Conservation (phyloP, 2,113 vertebrate species). For the Nematolebias whitei region DNA sequence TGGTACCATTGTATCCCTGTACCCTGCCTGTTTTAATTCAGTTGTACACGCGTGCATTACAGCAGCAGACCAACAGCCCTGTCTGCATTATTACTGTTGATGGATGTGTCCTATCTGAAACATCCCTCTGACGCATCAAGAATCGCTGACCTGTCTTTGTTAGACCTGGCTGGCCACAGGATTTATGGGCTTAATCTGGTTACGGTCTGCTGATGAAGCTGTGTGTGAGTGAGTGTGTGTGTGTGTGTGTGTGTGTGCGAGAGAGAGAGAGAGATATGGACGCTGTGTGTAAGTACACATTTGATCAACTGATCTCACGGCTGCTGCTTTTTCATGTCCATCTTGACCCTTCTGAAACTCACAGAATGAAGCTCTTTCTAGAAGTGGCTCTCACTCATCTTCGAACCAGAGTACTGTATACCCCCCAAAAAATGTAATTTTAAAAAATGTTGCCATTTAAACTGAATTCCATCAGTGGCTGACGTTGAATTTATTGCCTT, state of each 20-base stretch:
- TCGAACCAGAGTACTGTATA: background rate
- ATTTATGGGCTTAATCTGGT: constrained; percentile 69
- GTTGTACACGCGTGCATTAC: constrained; percentile 18
- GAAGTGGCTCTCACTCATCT: too few relatives aligned
- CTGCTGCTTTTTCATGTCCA: constrained; percentile 28
- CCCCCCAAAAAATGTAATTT: constrained; percentile 14
- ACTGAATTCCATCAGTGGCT: constrained; percentile 29
- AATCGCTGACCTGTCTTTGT: constrained; percentile 72
- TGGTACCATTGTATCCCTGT: constrained; percentile 28
- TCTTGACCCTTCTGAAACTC: constrained; percentile 12
- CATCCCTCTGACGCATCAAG: constrained; percentile 62
- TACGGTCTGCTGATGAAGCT: constrained; percentile 54
- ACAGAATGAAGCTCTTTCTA: constrained; percentile 31
- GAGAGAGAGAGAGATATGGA: background rate
- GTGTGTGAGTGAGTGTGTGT: constrained; percentile 9
- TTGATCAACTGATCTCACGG: constrained; percentile 40
- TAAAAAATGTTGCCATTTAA: constrained; percentile 21
- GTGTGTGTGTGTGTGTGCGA: too few relatives aligned
- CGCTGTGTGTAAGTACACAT: constrained; percentile 43
- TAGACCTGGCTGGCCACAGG: constrained; percentile 58
- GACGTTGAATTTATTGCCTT: constrained; percentile 17
- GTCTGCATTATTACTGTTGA: constrained; percentile 66
- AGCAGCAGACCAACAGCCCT: constrained; percentile 39
- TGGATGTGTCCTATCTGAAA: constrained; percentile 72
- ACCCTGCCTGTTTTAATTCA: constrained; percentile 42